Evolutionary conservation across 2,113 vertebrate species (phyloP).

Genomic region (Phoenicopterus ruber): DNA sequence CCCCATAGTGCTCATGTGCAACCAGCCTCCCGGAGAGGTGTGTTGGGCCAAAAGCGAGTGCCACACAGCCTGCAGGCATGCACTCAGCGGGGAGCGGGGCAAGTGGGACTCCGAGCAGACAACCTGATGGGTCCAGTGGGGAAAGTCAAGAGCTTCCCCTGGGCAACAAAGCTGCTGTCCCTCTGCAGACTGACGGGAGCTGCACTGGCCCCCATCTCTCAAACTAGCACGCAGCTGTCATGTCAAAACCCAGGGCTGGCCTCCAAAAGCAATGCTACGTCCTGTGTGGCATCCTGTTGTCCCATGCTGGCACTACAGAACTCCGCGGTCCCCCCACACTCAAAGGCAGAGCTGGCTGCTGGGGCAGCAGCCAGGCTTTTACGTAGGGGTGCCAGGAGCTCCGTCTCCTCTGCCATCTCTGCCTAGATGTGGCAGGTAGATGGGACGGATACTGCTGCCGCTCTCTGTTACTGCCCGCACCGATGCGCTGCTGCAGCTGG

Average conservation of each 20-base stretch:
- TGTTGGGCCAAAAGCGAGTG: background rate
- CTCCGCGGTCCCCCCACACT: rapidly evolving
- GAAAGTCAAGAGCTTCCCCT: background rate
- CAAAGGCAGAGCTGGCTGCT: background rate
- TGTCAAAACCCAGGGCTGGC: background rate
- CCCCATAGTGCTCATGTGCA: background rate
- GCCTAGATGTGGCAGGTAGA: background rate
- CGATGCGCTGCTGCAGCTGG: rapidly evolving
- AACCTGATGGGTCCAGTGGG: background rate
- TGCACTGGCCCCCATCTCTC: background rate
- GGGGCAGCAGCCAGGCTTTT: background rate
- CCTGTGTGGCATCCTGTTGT: background rate
- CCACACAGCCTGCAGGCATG: background rate
- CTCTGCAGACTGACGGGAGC: background rate
- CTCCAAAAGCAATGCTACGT: background rate
- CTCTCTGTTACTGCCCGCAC: background rate
- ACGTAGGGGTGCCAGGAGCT: background rate
- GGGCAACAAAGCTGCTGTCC: background rate
- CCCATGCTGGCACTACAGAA: background rate
- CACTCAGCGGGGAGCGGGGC: rapidly evolving
- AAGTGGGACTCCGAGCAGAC: background rate
- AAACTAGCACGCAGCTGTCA: rapidly evolving
- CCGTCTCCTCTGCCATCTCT: background rate
- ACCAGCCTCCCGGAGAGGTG: background rate
- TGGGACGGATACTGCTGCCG: background rate